A percentile compares a stretch with the other conserved stretches of the same genome.
phyloP scores from a whole-genome alignment of 2,888 invertebrate species.

The Mesodorylaimus sp. region DNA sequence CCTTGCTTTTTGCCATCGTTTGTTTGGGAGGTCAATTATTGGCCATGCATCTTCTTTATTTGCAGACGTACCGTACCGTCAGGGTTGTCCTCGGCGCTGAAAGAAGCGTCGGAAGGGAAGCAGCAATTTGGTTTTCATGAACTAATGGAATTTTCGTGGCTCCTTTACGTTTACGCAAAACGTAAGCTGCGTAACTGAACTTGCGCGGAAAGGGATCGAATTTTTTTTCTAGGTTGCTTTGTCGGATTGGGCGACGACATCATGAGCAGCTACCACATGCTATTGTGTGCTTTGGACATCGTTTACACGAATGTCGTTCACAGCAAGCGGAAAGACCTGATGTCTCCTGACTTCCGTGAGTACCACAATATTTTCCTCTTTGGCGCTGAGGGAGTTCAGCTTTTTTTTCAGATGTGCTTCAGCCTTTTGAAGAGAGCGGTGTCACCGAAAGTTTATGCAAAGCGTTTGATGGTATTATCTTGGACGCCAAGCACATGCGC shows the following conservation, averaged over 20 bases:
- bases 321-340: slow-evolving; percentile 44
- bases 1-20: too few species aligned
- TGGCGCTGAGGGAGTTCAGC: too few species aligned
- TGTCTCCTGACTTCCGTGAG: too few species aligned
- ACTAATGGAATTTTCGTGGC: slow-evolving; percentile 83
- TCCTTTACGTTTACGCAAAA: slow-evolving; percentile 62
- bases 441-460: slow-evolving; percentile 49
- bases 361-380: too few species aligned
- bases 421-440: slow-evolving; percentile 6
- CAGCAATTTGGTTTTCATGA: slow-evolving; percentile 51
- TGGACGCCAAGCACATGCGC: slow-evolving; percentile 75
- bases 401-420: too few species aligned
- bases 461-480: slow-evolving; percentile 56
- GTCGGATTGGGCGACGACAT: slow-evolving; percentile 71
- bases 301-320: slow-evolving; percentile 67
- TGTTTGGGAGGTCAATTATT: too few species aligned
- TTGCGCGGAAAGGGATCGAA: too few species aligned
- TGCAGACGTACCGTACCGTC: background rate
- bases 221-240: slow-evolving; percentile 50
- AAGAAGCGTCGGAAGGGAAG: too few species aligned
- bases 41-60: too few species aligned
- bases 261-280: slow-evolving; percentile 75
- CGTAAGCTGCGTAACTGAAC: slow-evolving; percentile 19
- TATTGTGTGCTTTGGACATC: slow-evolving; percentile 74
- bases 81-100: too few species aligned